These are phyloP conservation scores for Rhegmatorhina hoffmannsi DNA, from an alignment of 2,113 vertebrate species.

Conservation along the genomic window DNA sequence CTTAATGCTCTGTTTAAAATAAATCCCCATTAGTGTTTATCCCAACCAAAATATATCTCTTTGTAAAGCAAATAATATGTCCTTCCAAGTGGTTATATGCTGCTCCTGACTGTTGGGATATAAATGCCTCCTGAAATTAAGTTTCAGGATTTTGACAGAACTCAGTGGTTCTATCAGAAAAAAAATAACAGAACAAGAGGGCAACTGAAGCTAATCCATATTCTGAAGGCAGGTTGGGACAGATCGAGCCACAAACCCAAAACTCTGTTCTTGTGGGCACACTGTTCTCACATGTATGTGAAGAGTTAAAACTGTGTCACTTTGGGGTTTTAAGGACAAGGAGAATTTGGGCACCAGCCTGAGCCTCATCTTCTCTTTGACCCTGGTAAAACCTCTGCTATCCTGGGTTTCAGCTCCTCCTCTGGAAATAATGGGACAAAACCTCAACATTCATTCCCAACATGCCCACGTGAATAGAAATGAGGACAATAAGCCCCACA, in stretches of 20 bases:
- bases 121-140: neutral
- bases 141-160: neutral
- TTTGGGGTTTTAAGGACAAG: neutral
- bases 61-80: rapidly evolving
- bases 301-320: neutral
- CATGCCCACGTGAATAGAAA: neutral
- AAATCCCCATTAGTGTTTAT: neutral
- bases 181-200: neutral
- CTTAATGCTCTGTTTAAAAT: neutral
- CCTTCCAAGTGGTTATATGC: neutral
- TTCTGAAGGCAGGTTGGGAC: neutral
- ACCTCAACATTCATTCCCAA: neutral
- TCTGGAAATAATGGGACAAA: neutral
- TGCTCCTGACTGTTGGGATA: neutral
- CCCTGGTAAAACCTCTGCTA: neutral
- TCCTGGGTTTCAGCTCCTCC: neutral
- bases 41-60: neutral
- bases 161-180: neutral
- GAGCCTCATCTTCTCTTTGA: neutral
- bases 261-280: neutral
- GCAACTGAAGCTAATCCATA: neutral
- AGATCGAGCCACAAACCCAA: neutral
- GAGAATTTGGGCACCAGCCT: neutral
- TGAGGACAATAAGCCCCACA: neutral
- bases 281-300: neutral